phyloP scores from a whole-genome alignment of 2,797 vertebrate species.

The Kryptopterus vitreolus region DNA sequence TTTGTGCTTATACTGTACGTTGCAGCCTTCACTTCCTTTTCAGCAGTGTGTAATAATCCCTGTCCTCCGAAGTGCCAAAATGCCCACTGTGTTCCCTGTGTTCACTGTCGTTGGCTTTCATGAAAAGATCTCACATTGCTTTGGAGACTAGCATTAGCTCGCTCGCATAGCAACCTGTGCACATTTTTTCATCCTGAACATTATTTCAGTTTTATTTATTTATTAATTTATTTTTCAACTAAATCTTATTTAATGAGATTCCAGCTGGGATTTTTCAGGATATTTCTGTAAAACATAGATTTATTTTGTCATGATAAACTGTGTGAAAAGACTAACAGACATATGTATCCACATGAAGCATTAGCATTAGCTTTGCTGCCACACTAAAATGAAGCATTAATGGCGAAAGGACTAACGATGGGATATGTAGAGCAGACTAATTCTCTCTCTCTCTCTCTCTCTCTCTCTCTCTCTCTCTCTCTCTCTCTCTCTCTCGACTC shows the following conservation, averaged over 20 bases:
- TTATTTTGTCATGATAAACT: neutral
- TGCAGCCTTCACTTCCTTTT: constrained; percentile 29
- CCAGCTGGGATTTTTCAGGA: neutral
- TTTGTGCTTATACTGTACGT: constrained; percentile 12
- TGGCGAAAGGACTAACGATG: neutral
- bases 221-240: neutral
- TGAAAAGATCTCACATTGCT: constrained; percentile 28
- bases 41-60: constrained; percentile 40
- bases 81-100: constrained; percentile 22
- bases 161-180: neutral
- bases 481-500: too few relatives aligned
- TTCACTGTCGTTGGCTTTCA: constrained; percentile 45
- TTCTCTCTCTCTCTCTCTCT: too few relatives aligned
- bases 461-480: too few relatives aligned
- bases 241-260: neutral
- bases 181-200: too few relatives aligned
- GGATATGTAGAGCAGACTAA: neutral
- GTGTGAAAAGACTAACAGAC: too few relatives aligned
- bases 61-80: constrained; percentile 40
- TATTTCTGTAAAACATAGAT: neutral
- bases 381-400: neutral
- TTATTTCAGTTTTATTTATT: too few relatives aligned
- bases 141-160: constrained; percentile 20
- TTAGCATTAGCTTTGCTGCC: constrained; percentile 17
- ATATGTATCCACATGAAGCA: neutral